Evolutionary conservation across 2,888 invertebrate genomes (phyloP), one percentile per base, ranked within the genome.

Genomic region (Limnephilus marmoratus): DNA sequence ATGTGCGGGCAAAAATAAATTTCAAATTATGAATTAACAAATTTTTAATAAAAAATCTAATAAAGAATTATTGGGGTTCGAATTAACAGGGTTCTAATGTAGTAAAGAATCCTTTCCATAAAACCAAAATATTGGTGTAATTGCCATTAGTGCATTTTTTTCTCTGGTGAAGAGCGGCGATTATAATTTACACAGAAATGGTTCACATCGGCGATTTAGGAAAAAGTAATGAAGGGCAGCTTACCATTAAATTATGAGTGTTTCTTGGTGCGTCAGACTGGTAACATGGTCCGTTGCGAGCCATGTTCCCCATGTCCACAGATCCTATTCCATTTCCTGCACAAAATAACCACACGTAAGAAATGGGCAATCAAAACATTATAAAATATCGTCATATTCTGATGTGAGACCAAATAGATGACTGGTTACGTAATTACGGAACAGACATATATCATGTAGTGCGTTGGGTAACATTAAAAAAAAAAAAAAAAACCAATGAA

Each of bases 211-310:
- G 15, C 15, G 49, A 18, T 53, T 53, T 53, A 53, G 53, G 18
- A 53, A 68, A 68, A 18, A 7, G 0, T 15, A 68, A 68, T 68
- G 5, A 68, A 24, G 13, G 53, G 18, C 24, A 31, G 87, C 68
- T 94, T 94, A 95, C 96, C 96, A 96, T 96, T 95, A 96, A 95
- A 93, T 96, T 96, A 94, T 96, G 96, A 95, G 95, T 96, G 93
- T 96, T 96, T 93, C 96, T 94, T 18, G 96, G 95, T 94, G 95
- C 95, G 94, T 96, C 96, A 94, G 95, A 96, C 37, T 88, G 88
- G 94, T 96, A 96, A 93, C 96, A 96, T 93, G 96, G 96, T 94
- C 96, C 96, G 94, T 96, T 96, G 92, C 96, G 95, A 82, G 95
- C 94, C 91, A 96, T 94, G 68, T 95, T 95, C 91, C 95, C 95